A percentile compares a stretch with the other conserved stretches of the same genome.
Conservation (phyloP, 2,797 vertebrate genomes). For the Scarus forsteni region DNA sequence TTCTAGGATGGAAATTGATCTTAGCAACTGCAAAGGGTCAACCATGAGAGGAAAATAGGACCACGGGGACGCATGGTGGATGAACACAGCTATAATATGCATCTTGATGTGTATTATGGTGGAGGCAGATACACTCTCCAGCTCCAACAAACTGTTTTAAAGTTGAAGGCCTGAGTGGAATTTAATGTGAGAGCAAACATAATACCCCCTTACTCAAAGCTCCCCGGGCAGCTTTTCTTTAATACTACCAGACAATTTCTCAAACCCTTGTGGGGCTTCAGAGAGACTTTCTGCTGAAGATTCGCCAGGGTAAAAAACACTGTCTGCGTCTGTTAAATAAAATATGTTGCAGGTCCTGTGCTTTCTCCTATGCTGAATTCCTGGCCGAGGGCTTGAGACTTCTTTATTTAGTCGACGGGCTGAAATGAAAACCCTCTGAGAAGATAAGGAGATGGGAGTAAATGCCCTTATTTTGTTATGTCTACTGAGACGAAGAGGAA, state of each 20-base stretch:
- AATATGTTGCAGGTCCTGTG: slow-evolving; percentile 35
- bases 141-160: neutral
- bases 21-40: slow-evolving; percentile 7
- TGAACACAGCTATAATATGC: slow-evolving; percentile 23
- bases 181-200: slow-evolving; percentile 27
- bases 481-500: slow-evolving; percentile 16
- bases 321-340: slow-evolving; percentile 50
- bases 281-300: slow-evolving; percentile 28
- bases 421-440: slow-evolving; percentile 39
- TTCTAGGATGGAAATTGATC: neutral
- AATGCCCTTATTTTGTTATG: slow-evolving; percentile 15
- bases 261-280: slow-evolving; percentile 31
- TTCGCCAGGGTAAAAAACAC: slow-evolving; percentile 29
- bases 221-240: slow-evolving; percentile 39
- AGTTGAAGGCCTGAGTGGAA: slow-evolving; percentile 24
- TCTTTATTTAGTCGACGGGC: slow-evolving; percentile 41
- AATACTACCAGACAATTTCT: slow-evolving; percentile 48
- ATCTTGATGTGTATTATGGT: slow-evolving; percentile 35
- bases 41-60: slow-evolving; percentile 5
- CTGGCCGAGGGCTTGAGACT: slow-evolving; percentile 24
- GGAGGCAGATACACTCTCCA: slow-evolving; percentile 11
- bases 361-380: slow-evolving; percentile 26
- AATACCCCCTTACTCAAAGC: slow-evolving; percentile 28
- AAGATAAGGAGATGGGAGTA: slow-evolving; percentile 28
- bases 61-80: neutral